These are phyloP conservation scores for Meloidogyne floridensis DNA, from an alignment of 1,140 invertebrate species.

Conservation along the genomic window DNA sequence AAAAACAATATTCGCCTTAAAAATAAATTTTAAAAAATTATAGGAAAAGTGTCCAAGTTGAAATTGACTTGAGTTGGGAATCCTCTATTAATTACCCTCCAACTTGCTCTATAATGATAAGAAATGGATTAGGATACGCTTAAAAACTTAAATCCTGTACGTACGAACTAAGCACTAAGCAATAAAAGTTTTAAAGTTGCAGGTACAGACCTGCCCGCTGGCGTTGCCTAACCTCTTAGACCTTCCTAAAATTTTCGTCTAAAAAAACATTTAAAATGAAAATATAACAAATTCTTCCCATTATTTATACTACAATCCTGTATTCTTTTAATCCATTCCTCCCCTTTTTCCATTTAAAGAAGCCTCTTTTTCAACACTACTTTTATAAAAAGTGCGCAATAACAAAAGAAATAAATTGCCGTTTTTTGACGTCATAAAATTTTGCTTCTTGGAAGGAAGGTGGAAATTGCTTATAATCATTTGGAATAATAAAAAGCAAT, in stretches of 20 bases:
- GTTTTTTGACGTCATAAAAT: slow-evolving; percentile 3
- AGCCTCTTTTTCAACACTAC: background rate
- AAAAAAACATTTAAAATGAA: too few species aligned
- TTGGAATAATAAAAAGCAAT: background rate
- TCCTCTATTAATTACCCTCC: too few species aligned
- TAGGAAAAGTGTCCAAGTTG: too few species aligned
- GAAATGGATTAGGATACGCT: too few species aligned
- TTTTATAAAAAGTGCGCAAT: background rate
- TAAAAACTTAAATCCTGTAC: too few species aligned
- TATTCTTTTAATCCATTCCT: background rate
- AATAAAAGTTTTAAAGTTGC: too few species aligned
- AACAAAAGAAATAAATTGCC: background rate
- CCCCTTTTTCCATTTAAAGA: background rate
- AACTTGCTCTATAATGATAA: too few species aligned
- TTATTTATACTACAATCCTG: background rate
- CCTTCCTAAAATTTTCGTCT: too few species aligned
- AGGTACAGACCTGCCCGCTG: too few species aligned
- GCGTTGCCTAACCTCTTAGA: too few species aligned
- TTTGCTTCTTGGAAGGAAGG: background rate
- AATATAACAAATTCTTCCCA: background rate
- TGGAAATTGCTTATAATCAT: background rate
- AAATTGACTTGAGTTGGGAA: too few species aligned
- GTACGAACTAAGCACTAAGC: too few species aligned
- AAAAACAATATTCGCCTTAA: background rate
- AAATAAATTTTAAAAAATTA: background rate